Base-by-base conservation (phyloP, 2,888 invertebrate species). In the Sclerodermus sp. region DNA sequence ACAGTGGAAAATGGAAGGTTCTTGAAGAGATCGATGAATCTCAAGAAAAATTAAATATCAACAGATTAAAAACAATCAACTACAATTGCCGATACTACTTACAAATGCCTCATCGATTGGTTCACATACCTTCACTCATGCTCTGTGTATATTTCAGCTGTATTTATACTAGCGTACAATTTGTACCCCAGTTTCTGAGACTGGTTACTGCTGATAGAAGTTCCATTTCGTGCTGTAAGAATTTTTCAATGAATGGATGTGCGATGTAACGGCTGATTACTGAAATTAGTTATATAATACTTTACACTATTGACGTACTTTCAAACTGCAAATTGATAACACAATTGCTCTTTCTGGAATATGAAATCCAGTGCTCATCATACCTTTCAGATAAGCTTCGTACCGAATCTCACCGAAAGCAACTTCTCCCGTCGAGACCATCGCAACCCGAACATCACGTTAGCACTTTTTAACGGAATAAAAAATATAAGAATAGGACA, bases 401-500 rank as follows among this genome's bases (percentile, higher is more conserved):
- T 94, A 93, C 10, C 96, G 85, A 79, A 97, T 93, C 73, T 96
- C 95, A 4, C 99, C 99, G 77, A 99, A 99, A 80, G 97, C 99
- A 1, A 99, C 99, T 82, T 99, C 99, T 30, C 99, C 99, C 0
- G 99, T 99, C 1, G 97, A 98, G 1, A 97, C 95, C 99, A 99
- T 99, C 83, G 99, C 99, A 1, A 99, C 99, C 99, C 99, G 65
- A 98, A 82, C 80, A 93, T 93, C 1, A 98, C 97, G 81, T 99
- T 99, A 30, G 99, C 99, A 6, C 96, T 82, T 83, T 34, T 47
- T 51, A 36, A 48, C 38, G 12, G 32, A 32, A 15, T 15, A n/a
- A 40, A 42, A 40, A 9, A 37, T 31, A 13, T 18, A 32, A 36
- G 12, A 44, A 36, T 16, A 17, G 41, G 18, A 41, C 14, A 41